Evolutionary conservation across 2,113 vertebrate species (phyloP).

Genomic region (Actenoides lindsayi): DNA sequence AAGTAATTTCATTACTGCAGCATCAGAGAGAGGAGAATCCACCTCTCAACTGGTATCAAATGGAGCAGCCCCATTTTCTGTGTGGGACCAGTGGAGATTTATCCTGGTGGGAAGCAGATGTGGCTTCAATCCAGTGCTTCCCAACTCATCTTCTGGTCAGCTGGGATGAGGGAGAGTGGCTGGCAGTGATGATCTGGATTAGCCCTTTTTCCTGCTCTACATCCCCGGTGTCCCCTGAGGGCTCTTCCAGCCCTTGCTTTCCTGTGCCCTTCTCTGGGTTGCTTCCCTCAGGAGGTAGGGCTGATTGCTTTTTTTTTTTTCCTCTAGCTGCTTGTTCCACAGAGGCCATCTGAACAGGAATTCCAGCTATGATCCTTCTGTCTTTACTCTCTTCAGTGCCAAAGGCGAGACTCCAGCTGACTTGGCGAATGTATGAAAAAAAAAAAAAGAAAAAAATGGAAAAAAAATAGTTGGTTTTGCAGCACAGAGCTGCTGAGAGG

Average conservation of each 20-base stretch:
- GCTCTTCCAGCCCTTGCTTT: background rate
- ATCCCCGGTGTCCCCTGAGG: rapidly evolving
- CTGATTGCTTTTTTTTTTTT: background rate
- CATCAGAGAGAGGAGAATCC: background rate
- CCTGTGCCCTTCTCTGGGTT: background rate
- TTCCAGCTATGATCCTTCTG: conserved; percentile 56
- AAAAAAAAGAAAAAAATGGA: background rate
- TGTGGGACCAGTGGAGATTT: background rate
- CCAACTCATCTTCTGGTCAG: background rate
- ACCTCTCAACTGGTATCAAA: background rate
- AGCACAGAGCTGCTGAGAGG: background rate
- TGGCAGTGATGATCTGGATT: background rate
- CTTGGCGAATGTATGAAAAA: background rate
- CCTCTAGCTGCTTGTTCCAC: background rate
- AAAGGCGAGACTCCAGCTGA: conserved; percentile 32
- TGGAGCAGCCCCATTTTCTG: background rate
- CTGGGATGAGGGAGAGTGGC: background rate
- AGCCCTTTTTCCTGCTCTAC: background rate
- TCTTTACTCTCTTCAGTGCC: background rate
- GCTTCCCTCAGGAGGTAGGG: background rate
- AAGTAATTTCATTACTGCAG: background rate
- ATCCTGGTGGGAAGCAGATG: background rate
- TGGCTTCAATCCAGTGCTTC: background rate
- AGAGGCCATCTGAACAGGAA: background rate
- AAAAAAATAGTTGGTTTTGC: background rate